Conservation (phyloP, 37 sponge, comb jelly and placozoan genomes). For the Aplysina aerophoba region DNA sequence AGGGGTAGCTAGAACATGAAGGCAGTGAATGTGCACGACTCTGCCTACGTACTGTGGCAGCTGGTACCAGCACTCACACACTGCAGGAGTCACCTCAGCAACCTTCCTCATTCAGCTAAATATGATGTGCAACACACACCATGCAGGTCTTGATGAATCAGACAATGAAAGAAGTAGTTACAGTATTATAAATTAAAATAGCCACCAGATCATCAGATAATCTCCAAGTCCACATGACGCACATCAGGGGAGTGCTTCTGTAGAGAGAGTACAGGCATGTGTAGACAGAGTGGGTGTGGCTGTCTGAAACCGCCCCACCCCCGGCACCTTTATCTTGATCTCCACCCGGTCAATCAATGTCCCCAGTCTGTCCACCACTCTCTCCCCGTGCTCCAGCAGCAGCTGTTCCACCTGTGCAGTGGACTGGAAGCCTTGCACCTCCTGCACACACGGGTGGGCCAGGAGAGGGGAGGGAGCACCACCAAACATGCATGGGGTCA, state of each 20-base stretch:
- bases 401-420: constrained; percentile 80
- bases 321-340: constrained; percentile 70
- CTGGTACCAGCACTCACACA: too few species aligned
- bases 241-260: constrained; percentile 90
- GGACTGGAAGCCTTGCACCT: constrained; percentile 61
- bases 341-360: constrained; percentile 91
- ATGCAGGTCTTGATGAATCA: too few species aligned
- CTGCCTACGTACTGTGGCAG: too few species aligned
- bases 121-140: too few species aligned
- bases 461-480: not conserved
- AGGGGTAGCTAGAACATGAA: too few species aligned
- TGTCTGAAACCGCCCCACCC: not conserved
- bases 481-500: not conserved
- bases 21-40: too few species aligned
- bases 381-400: constrained; percentile 89
- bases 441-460: constrained; percentile 41
- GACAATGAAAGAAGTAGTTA: too few species aligned
- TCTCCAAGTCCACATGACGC: constrained; percentile 93
- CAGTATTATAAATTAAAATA: too few species aligned
- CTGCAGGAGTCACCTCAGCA: too few species aligned
- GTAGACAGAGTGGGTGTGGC: not conserved
- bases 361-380: constrained; percentile 81
- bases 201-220: constrained; percentile 52
- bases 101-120: too few species aligned
- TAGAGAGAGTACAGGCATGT: not conserved